Base-by-base conservation (phyloP, 2,797 vertebrate genomes). In the Acanthurus leucopareius region DNA sequence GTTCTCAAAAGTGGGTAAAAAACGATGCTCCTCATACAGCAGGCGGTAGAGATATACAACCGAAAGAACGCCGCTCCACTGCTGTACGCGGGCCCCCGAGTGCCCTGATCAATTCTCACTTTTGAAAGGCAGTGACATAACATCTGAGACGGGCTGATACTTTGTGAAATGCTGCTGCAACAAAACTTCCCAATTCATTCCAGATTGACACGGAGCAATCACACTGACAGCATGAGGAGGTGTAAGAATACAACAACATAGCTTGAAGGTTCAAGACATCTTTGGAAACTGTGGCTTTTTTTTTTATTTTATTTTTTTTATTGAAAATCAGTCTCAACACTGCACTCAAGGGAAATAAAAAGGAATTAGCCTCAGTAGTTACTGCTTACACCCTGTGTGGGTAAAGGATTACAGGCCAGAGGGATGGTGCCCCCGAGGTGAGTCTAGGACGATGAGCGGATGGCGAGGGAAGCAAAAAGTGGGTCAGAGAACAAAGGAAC, bases 291-390 rank as follows among this genome's bases (percentile, higher is more conserved):
- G 86, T 11, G 10, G 89, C 82, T 77, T 32, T 32, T 32, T 32
- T 32, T 77, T n/a, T n/a, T n/a, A n/a, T n/a, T n/a, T n/a, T n/a
- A n/a, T 61, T 68, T 75, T 81, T 84, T 82, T 90, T 78, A 86
- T 87, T 88, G 76, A 90, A 86, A 85, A 77, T 83, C 77, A 40
- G 47, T 56, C 77, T 77, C 54, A 10, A 35, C 22, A 71, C 42
- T 2, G 60, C 64, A 72, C 92, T 86, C 80, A 0, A 10, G 91
- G 92, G 92, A 94, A 94, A 94, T 93, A 92, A 92, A 75, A 64
- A 68, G 60, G 88, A 90, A 91, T 90, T 86, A 90, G 76, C 84
- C 88, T 53, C 11, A 63, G 60, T 75, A 84, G 86, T 75, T 84
- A 89, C 80, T 88, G 88, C 92, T 89, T 89, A 83, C 74, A 52